These are phyloP conservation scores for Epirrhoe alternata DNA, from an alignment of 2,888 invertebrate species.

Conservation along the genomic window DNA sequence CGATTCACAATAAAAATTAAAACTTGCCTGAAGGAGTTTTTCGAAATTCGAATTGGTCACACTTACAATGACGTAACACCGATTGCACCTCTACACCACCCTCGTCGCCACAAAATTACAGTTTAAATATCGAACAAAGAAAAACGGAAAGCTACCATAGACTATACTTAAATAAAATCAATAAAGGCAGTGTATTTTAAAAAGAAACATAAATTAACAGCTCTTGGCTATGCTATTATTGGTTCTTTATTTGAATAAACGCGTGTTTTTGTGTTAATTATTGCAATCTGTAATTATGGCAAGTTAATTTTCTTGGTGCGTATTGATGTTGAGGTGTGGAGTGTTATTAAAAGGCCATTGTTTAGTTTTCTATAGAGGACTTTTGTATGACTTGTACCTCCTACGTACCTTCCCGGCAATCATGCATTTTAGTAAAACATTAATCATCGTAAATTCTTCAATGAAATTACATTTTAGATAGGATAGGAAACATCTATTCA, in stretches of 20 bases:
- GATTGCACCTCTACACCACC: conserved; percentile 43
- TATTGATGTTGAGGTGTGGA: conserved; percentile 41
- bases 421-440: neutral
- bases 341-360: conserved; percentile 34
- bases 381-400: neutral
- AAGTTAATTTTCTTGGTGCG: conserved; percentile 49
- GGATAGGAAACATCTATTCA: neutral
- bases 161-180: conserved; percentile 55
- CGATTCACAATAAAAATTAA: conserved; percentile 13
- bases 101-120: conserved; percentile 69
- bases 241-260: conserved; percentile 54
- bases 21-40: conserved; percentile 20
- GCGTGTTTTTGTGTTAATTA: conserved; percentile 58
- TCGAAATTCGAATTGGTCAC: conserved; percentile 31
- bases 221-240: conserved; percentile 66
- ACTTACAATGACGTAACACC: conserved; percentile 21
- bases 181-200: conserved; percentile 59
- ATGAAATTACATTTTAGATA: neutral
- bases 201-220: conserved; percentile 69
- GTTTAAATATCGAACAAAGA: conserved; percentile 67
- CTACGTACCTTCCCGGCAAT: neutral
- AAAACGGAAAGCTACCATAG: conserved; percentile 53
- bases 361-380: conserved; percentile 10
- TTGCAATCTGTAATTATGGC: conserved; percentile 54
- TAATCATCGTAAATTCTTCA: neutral